Evolutionary conservation across 53 echinoderm and acorn worm species (phyloP).

Genomic region (Arbacia lixula): DNA sequence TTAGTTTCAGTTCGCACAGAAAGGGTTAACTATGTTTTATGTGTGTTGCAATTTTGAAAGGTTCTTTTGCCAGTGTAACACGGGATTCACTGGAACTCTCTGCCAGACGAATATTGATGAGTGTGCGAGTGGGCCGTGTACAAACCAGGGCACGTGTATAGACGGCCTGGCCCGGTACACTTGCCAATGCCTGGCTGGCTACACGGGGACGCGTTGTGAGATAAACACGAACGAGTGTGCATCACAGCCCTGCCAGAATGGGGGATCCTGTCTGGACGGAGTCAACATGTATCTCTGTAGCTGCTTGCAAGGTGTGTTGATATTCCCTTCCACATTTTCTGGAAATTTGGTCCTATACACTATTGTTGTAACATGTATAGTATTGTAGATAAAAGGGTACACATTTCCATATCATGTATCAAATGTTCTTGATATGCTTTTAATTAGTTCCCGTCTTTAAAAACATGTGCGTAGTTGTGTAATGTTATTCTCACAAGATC

Average conservation of each 20-base stretch:
- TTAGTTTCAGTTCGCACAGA: no score
- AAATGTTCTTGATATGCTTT: no score
- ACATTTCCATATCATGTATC: no score
- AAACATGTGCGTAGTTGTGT: no score
- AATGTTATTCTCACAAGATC: no score
- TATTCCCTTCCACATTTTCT: no score
- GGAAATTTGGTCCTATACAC: no score
- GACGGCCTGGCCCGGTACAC: conserved; percentile 29
- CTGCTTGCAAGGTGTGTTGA: conserved; percentile 5
- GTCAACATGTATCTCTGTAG: not conserved
- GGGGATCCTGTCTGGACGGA: conserved; percentile 11
- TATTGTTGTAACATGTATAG: no score
- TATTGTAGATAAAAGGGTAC: no score
- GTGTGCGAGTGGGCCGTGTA: conserved; percentile 10
- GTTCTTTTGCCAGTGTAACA: conserved; percentile 23
- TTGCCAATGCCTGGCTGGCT: conserved; percentile 6
- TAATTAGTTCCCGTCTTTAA: no score
- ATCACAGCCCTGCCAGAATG: conserved; percentile 13
- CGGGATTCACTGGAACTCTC: not conserved
- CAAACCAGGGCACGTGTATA: not conserved
- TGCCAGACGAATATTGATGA: conserved; percentile 40
- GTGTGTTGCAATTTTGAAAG: not conserved
- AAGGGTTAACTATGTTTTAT: no score
- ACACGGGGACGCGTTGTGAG: not conserved
- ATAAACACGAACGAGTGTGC: conserved; percentile 25